Conservation (phyloP, 2,888 invertebrate species). For the Drosophila antonietae region DNA sequence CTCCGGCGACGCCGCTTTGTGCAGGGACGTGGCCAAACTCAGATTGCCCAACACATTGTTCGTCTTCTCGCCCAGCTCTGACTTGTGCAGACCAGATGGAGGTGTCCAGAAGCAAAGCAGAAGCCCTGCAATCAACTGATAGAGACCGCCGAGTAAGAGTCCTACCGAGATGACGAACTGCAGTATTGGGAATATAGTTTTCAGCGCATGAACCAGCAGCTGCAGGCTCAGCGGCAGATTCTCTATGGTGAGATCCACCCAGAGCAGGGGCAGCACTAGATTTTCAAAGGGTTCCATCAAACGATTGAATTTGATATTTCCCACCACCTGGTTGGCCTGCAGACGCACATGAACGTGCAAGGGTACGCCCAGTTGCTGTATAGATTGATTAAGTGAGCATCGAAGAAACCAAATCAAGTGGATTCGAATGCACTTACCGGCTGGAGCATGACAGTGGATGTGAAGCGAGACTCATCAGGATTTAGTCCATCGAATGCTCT, state of each 20-base stretch:
- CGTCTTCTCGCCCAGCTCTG: slow-evolving; percentile 40
- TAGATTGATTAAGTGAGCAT: slow-evolving; percentile 28
- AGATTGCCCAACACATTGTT: slow-evolving; percentile 28
- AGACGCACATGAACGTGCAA: slow-evolving; percentile 87
- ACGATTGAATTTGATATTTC: slow-evolving; percentile 87
- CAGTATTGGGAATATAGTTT: slow-evolving; percentile 86
- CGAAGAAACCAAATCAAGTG: not conserved
- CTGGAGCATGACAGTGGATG: slow-evolving; percentile 88
- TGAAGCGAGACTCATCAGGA: slow-evolving; percentile 86
- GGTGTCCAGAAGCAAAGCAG: slow-evolving; percentile 75
- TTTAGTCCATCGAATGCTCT: slow-evolving; percentile 87
- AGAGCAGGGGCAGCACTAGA: slow-evolving; percentile 89
- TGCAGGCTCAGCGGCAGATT: slow-evolving; percentile 84
- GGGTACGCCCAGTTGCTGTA: slow-evolving; percentile 88
- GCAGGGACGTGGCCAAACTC: slow-evolving; percentile 32
- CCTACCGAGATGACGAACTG: slow-evolving; percentile 85
- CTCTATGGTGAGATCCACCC: slow-evolving; percentile 87
- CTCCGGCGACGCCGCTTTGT: slow-evolving; percentile 39
- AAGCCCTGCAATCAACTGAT: slow-evolving; percentile 83
- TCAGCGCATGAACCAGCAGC: slow-evolving; percentile 85
- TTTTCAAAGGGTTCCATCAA: slow-evolving; percentile 87
- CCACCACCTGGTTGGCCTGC: slow-evolving; percentile 90
- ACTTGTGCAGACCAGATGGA: slow-evolving; percentile 47
- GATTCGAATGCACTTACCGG: slow-evolving; percentile 86
- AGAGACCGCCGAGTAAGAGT: slow-evolving; percentile 85